Evolutionary conservation across 2,113 vertebrate genomes (phyloP).

Genomic region (Actenoides hombroni): DNA sequence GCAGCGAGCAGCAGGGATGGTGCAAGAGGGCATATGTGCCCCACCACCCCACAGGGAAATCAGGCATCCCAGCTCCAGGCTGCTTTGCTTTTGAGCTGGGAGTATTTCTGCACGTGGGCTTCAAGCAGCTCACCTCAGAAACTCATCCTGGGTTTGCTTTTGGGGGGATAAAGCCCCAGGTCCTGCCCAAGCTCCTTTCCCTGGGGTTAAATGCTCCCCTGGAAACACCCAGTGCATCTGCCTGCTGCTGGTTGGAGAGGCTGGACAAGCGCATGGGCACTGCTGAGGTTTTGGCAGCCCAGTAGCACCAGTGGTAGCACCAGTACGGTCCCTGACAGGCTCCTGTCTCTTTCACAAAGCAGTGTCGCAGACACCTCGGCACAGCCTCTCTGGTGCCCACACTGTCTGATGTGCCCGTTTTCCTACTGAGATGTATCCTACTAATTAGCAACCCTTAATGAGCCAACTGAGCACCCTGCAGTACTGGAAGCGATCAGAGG

Average conservation of each 20-base stretch:
- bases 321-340: neutral
- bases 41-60: neutral
- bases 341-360: neutral
- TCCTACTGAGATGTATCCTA: slow-evolving; percentile 41
- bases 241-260: neutral
- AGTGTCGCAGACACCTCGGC: neutral
- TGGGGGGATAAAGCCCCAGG: neutral
- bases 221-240: neutral
- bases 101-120: neutral
- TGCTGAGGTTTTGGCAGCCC: neutral
- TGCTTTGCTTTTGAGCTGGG: neutral
- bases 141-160: neutral
- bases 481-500: neutral
- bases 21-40: neutral
- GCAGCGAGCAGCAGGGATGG: neutral
- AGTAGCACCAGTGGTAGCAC: neutral
- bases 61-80: neutral
- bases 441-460: slow-evolving; percentile 58
- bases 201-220: neutral
- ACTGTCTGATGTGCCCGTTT: neutral
- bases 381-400: neutral
- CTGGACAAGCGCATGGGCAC: fast-evolving
- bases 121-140: neutral
- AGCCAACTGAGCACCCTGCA: slow-evolving; percentile 24
- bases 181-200: neutral